Evolutionary conservation across 2,888 invertebrate species (phyloP).

Genomic region (Patella caerulea): DNA sequence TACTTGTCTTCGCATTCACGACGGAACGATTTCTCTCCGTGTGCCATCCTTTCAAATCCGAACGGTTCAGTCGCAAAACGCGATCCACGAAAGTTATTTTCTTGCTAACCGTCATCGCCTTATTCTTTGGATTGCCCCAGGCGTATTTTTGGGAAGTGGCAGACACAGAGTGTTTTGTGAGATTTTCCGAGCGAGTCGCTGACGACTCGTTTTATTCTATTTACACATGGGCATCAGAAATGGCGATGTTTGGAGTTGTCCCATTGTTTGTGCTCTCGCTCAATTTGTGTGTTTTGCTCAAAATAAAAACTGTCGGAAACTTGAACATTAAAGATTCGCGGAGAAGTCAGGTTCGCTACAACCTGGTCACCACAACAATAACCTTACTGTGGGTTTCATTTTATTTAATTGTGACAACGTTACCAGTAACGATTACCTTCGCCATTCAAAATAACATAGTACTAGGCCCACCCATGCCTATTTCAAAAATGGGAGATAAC

Average conservation of each 20-base stretch:
- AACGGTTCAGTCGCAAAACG: constrained; percentile 54
- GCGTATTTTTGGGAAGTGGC: constrained; percentile 58
- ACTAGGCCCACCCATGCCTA: constrained; percentile 39
- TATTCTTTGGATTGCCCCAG: constrained; percentile 53
- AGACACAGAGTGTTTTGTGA: constrained; percentile 30
- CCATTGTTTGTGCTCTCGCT: constrained; percentile 47
- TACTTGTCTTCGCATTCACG: constrained; percentile 66
- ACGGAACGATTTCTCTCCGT: constrained; percentile 63
- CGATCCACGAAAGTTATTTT: constrained; percentile 56
- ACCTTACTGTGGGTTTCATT: constrained; percentile 59
- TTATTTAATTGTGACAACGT: constrained; percentile 56
- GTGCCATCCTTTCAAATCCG: constrained; percentile 55
- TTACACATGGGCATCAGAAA: constrained; percentile 51
- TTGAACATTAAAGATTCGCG: constrained; percentile 15
- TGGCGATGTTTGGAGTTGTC: constrained; percentile 47
- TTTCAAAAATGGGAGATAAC: constrained; percentile 48
- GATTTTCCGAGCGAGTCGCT: constrained; percentile 24
- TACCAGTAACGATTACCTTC: constrained; percentile 57
- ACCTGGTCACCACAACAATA: constrained; percentile 52
- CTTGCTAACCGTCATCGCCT: constrained; percentile 42
- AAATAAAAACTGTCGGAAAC: constrained; percentile 48
- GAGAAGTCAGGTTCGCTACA: not conserved
- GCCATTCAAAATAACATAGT: constrained; percentile 45
- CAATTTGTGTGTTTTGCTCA: constrained; percentile 51
- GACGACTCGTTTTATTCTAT: constrained; percentile 38